A percentile compares a stretch with the other conserved stretches of the same genome.
Evolutionary conservation across 2,888 invertebrate genomes (phyloP).

Genomic region (Anticlea derivata): DNA sequence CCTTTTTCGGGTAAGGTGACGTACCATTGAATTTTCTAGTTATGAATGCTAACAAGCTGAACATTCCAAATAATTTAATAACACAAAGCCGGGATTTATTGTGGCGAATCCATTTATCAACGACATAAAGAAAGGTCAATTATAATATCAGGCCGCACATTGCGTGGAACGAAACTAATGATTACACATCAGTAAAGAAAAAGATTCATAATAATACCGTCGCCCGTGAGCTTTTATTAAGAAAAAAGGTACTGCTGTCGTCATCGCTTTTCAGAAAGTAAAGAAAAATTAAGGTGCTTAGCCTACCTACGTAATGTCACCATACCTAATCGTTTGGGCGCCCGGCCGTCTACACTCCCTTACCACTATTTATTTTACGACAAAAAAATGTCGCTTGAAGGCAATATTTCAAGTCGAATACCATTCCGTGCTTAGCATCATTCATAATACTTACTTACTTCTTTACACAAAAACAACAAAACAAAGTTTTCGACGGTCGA

Average conservation of each 20-base stretch:
- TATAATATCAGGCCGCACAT: slow-evolving; percentile 5
- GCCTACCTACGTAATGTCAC: slow-evolving; percentile 29
- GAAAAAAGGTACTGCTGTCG: neutral
- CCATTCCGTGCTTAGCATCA: slow-evolving; percentile 34
- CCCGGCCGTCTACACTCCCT: slow-evolving; percentile 28
- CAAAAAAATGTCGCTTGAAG: slow-evolving; percentile 24
- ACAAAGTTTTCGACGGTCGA: slow-evolving; percentile 32
- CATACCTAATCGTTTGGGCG: slow-evolving; percentile 29
- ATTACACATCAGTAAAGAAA: slow-evolving; percentile 19
- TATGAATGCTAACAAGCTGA: slow-evolving; percentile 6
- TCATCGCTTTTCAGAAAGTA: slow-evolving; percentile 4
- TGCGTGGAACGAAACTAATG: slow-evolving; percentile 19
- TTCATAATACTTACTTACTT: slow-evolving; percentile 26
- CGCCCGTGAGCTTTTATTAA: neutral
- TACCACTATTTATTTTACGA: slow-evolving; percentile 33
- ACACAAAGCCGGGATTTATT: slow-evolving; percentile 3
- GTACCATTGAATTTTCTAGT: neutral
- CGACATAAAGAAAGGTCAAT: slow-evolving; percentile 2
- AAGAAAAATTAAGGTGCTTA: slow-evolving; percentile 30
- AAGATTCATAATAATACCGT: slow-evolving; percentile 10
- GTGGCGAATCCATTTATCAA: slow-evolving; percentile 7
- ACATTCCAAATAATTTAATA: slow-evolving; percentile 9
- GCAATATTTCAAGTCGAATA: slow-evolving; percentile 31
- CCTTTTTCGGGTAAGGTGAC: slow-evolving; percentile 8
- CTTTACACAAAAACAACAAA: slow-evolving; percentile 41